A percentile compares a stretch with the other conserved stretches of the same genome.
phyloP scores from a whole-genome alignment of 2,888 invertebrate species.

The Coecobrya sp. region DNA sequence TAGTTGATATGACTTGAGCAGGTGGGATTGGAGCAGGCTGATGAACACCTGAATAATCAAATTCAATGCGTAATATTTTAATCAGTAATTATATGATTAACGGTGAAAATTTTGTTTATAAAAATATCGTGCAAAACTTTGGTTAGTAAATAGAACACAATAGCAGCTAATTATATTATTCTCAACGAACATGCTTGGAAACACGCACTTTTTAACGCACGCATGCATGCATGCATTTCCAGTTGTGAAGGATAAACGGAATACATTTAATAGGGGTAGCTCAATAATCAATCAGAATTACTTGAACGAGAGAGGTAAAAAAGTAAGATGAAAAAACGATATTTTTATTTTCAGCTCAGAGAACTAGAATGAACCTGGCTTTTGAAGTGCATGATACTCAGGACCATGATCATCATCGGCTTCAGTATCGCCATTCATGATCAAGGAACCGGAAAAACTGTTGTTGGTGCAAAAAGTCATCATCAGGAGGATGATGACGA shows the following conservation, averaged over 20 bases:
- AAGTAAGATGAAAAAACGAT: neutral
- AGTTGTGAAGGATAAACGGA: too few relatives aligned
- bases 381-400: slow-evolving; percentile 51
- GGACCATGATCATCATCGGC: slow-evolving; percentile 61
- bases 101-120: too few relatives aligned
- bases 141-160: too few relatives aligned
- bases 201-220: too few relatives aligned
- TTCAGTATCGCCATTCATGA: slow-evolving; percentile 77
- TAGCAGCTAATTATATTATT: too few relatives aligned
- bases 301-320: neutral
- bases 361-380: slow-evolving; percentile 49
- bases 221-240: too few relatives aligned
- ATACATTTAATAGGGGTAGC: neutral
- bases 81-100: too few relatives aligned
- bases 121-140: neutral
- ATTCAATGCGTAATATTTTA: neutral
- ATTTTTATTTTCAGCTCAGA: slow-evolving; percentile 3
- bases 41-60: slow-evolving; percentile 24
- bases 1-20: slow-evolving; percentile 2
- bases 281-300: neutral
- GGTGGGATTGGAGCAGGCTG: slow-evolving; percentile 26
- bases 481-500: slow-evolving; percentile 49
- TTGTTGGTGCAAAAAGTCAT: slow-evolving; percentile 57
- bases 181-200: too few relatives aligned
- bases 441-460: slow-evolving; percentile 71